phyloP scores from a whole-genome alignment of 2,113 vertebrate genomes.

The Lophura nycthemera region DNA sequence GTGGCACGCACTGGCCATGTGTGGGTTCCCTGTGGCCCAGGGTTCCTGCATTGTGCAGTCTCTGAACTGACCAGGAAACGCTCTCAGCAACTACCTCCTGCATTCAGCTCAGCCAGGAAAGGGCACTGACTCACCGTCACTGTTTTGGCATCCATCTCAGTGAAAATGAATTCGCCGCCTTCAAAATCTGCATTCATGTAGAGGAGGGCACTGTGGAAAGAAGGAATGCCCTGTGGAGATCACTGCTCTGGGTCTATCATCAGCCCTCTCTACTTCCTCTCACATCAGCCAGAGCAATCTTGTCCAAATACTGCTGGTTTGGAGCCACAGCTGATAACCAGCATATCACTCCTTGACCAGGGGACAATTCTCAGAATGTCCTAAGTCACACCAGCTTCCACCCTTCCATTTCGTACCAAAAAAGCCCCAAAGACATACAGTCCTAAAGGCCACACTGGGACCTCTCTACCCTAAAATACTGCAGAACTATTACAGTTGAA shows the following conservation, averaged over 20 bases:
- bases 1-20: background rate
- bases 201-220: constrained; percentile 85
- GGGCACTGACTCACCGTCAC: constrained; percentile 85
- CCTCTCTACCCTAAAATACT: background rate
- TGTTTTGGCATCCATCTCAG: constrained; percentile 96
- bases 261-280: too few species aligned
- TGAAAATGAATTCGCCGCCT: constrained; percentile 98
- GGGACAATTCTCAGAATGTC: background rate
- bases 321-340: background rate
- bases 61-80: background rate
- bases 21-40: background rate
- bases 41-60: rapidly evolving
- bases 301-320: background rate
- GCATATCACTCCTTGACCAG: background rate
- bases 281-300: too few species aligned
- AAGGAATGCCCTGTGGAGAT: background rate
- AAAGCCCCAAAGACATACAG: background rate
- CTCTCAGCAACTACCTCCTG: background rate
- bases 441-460: background rate
- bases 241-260: background rate
- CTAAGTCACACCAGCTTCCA: background rate
- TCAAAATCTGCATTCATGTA: constrained; percentile 97
- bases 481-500: background rate
- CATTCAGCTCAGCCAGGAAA: background rate
- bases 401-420: background rate